A percentile compares a stretch with the other conserved stretches of the same genome.
phyloP scores from a whole-genome alignment of 1,140 invertebrate species.

The Zaprionus tsacasi region DNA sequence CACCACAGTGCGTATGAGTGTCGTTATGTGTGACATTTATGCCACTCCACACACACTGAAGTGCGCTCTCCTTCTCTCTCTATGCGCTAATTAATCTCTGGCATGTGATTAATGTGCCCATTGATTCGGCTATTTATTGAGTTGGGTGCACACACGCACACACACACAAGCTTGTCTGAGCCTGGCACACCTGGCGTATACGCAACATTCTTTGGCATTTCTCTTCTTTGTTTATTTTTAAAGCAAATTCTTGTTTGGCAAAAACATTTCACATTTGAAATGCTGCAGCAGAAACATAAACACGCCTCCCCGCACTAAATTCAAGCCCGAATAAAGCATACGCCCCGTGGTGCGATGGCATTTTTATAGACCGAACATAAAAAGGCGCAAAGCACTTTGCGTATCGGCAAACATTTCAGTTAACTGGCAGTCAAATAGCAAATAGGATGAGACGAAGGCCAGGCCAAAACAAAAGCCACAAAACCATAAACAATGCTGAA shows the following conservation, averaged over 20 bases:
- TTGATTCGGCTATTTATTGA: conserved; percentile 59
- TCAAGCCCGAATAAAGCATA: neutral
- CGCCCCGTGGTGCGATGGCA: neutral
- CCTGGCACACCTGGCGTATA: neutral
- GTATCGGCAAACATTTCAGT: conserved; percentile 57
- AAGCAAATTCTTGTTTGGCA: neutral
- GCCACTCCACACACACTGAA: neutral
- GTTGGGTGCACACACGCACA: neutral
- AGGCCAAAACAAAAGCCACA: conserved; percentile 61
- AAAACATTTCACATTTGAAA: neutral
- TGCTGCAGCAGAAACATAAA: conserved; percentile 12
- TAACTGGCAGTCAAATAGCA: conserved; percentile 9
- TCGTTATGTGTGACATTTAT: conserved; percentile 76
- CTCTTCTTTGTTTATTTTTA: neutral
- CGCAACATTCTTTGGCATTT: neutral
- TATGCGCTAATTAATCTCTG: conserved; percentile 67
- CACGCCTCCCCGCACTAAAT: conserved; percentile 7
- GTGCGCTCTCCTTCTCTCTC: conserved; percentile 13
- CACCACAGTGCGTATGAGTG: conserved; percentile 76
- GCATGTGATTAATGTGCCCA: conserved; percentile 69
- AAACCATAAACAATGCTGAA: conserved; percentile 56
- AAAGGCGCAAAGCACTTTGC: conserved; percentile 48
- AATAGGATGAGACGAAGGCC: conserved; percentile 23
- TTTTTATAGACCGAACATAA: conserved; percentile 67
- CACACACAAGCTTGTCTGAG: neutral